Evolutionary conservation across 2,888 invertebrate species (phyloP), one percentile per base, ranked within the genome.

Genomic region (Zeuzera pyrina): DNA sequence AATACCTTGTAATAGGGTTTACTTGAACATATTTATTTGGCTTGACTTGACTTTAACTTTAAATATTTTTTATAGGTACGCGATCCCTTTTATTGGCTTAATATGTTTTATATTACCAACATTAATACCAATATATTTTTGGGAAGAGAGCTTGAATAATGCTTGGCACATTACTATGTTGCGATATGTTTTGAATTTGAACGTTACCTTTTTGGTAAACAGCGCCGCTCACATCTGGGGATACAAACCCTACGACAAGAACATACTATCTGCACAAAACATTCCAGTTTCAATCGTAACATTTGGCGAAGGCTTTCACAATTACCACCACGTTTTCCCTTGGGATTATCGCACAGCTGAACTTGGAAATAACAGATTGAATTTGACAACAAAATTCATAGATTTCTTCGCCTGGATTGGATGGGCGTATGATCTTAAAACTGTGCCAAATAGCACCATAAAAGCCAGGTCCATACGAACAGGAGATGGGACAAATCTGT

Each of bases 181-280:
- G 5, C 77, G 90, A 21, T 89, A 88, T 53, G 61, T 74, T 7
- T 43, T 83, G 30, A 81, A 78, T 3, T 74, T 90, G 10, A 87
- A 91, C 53, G 68, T 76, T 36, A 89, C 89, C 0, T 89, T 88
- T 84, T 61, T 86, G n/a, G 87, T 90, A 1, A 90, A 90, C 66
- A 88, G 87, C 42, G 85, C 81, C 2, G 89, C 89, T 8, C 89
- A 90, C 54, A 51, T 68, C 15, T 84, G 66, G 64, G 84, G 84
- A 1, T 52, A 61, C 23, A 70, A 63, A 30, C 77, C 83, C 14
- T 85, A 84, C 31, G 73, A 89, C 34, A 62, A 52, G 42, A 43
- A 31, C 3, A 57, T 72, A 12, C 6, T 40, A 12, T 53, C 71
- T 2, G 39, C 40, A 0, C 55, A 71, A 35, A 67, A 56, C 19